Evolutionary conservation across 2,113 vertebrate species (phyloP).

Genomic region (Halichoeres trimaculatus): DNA sequence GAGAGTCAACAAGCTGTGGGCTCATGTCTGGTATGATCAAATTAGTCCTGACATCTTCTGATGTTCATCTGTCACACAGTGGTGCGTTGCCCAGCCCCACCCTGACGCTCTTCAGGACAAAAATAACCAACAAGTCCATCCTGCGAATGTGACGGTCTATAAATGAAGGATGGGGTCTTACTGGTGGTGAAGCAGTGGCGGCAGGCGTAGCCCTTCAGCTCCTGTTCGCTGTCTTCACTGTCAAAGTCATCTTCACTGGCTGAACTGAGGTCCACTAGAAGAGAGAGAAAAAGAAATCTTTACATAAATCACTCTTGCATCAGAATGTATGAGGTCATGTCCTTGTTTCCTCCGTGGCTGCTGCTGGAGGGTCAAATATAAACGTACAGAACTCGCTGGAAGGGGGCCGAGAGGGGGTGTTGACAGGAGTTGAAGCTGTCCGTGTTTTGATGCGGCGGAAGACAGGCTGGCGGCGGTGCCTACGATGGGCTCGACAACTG

Average conservation of each 20-base stretch:
- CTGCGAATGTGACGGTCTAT: background rate
- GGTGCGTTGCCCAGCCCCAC: conserved; percentile 30
- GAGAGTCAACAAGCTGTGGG: conserved; percentile 66
- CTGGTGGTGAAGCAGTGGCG: conserved; percentile 99
- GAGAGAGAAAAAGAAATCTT: conserved; percentile 3
- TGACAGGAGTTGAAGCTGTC: conserved; percentile 96
- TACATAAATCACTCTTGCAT: conserved; percentile 6
- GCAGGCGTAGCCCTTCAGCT: conserved; percentile 98
- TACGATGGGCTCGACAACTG: conserved; percentile 95
- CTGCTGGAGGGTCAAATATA: conserved; percentile 11
- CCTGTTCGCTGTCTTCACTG: conserved; percentile 99
- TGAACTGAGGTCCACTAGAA: conserved; percentile 95
- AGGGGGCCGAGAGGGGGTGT: conserved; percentile 95
- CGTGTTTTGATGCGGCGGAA: conserved; percentile 99
- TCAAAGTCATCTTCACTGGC: conserved; percentile 99
- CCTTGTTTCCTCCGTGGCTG: background rate
- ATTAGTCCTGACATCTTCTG: conserved; percentile 78
- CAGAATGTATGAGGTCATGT: background rate
- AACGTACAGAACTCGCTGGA: conserved; percentile 97
- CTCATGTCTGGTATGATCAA: conserved; percentile 79
- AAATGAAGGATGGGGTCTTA: conserved; percentile 72
- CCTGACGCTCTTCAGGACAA: conserved; percentile 45
- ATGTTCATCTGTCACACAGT: conserved; percentile 79
- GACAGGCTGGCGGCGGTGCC: conserved; percentile 96
- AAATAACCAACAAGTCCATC: conserved; percentile 42